Base-by-base conservation (phyloP, 2,797 vertebrate species). In the Helarctos malayanus region DNA sequence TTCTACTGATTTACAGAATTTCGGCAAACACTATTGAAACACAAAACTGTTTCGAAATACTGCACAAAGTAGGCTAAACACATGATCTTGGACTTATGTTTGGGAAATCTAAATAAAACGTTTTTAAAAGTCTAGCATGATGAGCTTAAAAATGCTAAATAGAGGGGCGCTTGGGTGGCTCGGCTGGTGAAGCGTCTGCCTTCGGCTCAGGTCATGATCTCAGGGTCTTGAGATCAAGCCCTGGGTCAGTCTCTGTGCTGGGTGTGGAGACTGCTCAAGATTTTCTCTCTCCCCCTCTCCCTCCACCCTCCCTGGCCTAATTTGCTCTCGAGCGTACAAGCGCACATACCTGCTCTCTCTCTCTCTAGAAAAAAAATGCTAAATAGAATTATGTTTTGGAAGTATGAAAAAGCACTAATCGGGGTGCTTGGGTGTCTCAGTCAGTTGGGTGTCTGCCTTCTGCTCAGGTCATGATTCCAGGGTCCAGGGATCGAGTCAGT, bases 31-130 rank as follows among this genome's bases (percentile, higher is more conserved):
- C 9, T 76, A 78, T 27, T 38, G 59, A 95, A 92, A 57, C 52
- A 35, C 61, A 90, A 85, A 73, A 47, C 41, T 19, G 85, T 47
- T 78, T 91, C 86, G 27, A 93, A 89, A 19, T 85, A 68, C 27
- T 54, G 9, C 79, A 75, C 68, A 85, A 94, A 93, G 49, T 57
- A 71, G 41, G 47, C 18, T 84, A 91, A 73, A 95, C n/a, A 89
- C 13, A 84, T 38, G 29, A 65, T 90, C 57, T 32, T 97, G 59
- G 41, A 78, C 3, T 41, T 73, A 79, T 14, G 27, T 71, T n/a
- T 82, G 90, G 21, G 89, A 96, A 91, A 89, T 82, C 45, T 38
- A 84, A 89, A 84, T 56, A 91, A 94, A 93, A 80, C 63, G 47
- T 76, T 91, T 95, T 89, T n/a, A 29, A 52, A 83, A 86, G 49